Evolutionary conservation across 2,113 vertebrate species (phyloP).

Genomic region (Tretioscincus oriximinensis): DNA sequence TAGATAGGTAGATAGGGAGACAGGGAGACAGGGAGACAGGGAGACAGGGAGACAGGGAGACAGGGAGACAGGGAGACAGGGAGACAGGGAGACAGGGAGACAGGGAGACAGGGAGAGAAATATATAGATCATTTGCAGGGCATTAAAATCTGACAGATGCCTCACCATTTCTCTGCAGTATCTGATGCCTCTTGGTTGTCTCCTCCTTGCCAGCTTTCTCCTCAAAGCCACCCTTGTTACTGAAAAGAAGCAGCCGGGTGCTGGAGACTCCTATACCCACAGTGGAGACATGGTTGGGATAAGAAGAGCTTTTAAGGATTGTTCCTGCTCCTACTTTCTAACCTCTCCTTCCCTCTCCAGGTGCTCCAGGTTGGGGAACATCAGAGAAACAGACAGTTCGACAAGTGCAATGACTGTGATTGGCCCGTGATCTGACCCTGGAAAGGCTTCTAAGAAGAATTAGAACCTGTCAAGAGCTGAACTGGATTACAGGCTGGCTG

Average conservation of each 20-base stretch:
- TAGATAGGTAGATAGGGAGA: too few species aligned
- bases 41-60: too few species aligned
- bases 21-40: too few species aligned
- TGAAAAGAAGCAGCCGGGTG: neutral
- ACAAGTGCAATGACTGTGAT: neutral
- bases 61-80: too few species aligned
- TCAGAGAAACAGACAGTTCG: rapidly evolving
- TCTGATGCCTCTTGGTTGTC: slow-evolving; percentile 67
- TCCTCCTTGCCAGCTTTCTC: slow-evolving; percentile 12
- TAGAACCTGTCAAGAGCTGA: slow-evolving; percentile 53
- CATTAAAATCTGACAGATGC: slow-evolving; percentile 66
- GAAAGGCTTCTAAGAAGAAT: slow-evolving; percentile 32
- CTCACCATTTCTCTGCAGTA: slow-evolving; percentile 60
- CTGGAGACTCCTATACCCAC: neutral
- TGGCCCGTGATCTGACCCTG: slow-evolving; percentile 25
- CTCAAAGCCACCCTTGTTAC: neutral
- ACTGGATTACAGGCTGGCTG: slow-evolving; percentile 38
- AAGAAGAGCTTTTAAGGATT: too few species aligned
- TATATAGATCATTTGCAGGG: slow-evolving; percentile 57
- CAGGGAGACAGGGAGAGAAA: too few species aligned
- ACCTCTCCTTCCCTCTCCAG: too few species aligned
- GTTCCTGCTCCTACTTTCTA: neutral
- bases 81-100: too few species aligned
- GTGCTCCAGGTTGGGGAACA: too few species aligned
- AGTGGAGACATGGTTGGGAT: rapidly evolving